Conservation (phyloP, 2,888 invertebrate genomes). For the Pachycephus smyrnensis region DNA sequence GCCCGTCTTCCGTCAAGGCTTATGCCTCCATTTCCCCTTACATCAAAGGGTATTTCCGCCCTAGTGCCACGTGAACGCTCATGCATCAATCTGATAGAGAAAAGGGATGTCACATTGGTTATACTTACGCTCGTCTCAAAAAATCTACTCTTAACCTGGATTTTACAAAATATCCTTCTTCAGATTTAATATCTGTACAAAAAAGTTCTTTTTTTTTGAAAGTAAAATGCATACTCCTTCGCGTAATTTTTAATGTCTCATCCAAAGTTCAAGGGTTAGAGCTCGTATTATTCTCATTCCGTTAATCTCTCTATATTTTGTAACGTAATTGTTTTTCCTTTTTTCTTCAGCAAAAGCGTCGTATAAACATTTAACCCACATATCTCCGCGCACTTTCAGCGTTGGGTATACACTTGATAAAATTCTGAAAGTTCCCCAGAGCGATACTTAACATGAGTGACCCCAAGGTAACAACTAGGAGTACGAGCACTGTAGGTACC, state of each 20-base stretch:
- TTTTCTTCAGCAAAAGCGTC: neutral
- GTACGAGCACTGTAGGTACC: neutral
- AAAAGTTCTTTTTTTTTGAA: neutral
- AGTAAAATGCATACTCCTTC: neutral
- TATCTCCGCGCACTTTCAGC: neutral
- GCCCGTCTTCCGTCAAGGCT: slow-evolving; percentile 3
- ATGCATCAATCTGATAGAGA: neutral
- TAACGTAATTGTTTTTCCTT: neutral
- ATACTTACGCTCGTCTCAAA: neutral
- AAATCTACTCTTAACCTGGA: neutral
- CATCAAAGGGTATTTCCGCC: slow-evolving; percentile 1
- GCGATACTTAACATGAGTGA: neutral
- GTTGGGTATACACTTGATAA: neutral
- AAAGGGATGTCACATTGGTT: neutral
- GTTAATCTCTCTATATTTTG: neutral
- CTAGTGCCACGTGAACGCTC: neutral
- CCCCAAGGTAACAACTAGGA: neutral
- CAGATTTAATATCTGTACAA: neutral
- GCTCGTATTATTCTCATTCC: neutral
- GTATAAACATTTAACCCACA: neutral
- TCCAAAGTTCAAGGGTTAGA: no score
- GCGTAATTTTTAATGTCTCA: neutral
- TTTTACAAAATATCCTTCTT: neutral
- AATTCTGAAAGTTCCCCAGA: neutral
- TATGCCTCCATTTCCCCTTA: slow-evolving; percentile 2